Base-by-base conservation (phyloP, 2,888 invertebrate genomes). In the Ormyrus labotus region DNA sequence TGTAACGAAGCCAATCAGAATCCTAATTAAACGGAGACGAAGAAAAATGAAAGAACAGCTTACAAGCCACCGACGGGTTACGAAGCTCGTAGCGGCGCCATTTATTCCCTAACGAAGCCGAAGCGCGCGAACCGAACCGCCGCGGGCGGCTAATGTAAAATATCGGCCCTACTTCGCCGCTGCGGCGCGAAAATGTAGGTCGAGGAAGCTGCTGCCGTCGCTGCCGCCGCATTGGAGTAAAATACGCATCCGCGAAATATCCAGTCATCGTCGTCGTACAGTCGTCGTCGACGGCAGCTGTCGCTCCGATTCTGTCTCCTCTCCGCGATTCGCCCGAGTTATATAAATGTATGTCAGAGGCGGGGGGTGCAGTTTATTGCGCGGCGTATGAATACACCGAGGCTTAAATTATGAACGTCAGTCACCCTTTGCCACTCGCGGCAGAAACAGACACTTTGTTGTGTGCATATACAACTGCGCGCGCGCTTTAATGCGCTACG, bases 31-130 rank as follows among this genome's bases (percentile, higher is more conserved):
- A 48, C 6, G 0, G 0, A 13, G 19, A 19, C 19, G 1, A 19
- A 19, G 19, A 19, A 19, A 19, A 19, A 19, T 1, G 19, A 19
- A 19, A 19, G 19, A 19, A 19, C 19, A 19, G 19, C 1, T 19
- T 19, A 19, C 19, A 19, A 19, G 19, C 19, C 19, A 1, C 2
- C 19, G 19, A 2, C 19, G 19, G 19, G 19, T 19, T 19, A 13
- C 19, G 19, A 19, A 19, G 19, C 19, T 19, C 6, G 9, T 68
- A 55, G 53, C 61, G 45, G 76, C 63, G 47, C 53, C 48, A 61
- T 76, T 76, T 76, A 68, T 68, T 68, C 53, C 13, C 60, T 69
- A 76, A 69, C 53, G 76, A 63, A 68, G 61, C 60, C 47, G 34
- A 8, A 47, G 48, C 45, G 48, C 45, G 48, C 57, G 50, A n/a